Evolutionary conservation across 1,140 invertebrate species (phyloP), one percentile per base, ranked within the genome.

Genomic region (Bombus ignitus): DNA sequence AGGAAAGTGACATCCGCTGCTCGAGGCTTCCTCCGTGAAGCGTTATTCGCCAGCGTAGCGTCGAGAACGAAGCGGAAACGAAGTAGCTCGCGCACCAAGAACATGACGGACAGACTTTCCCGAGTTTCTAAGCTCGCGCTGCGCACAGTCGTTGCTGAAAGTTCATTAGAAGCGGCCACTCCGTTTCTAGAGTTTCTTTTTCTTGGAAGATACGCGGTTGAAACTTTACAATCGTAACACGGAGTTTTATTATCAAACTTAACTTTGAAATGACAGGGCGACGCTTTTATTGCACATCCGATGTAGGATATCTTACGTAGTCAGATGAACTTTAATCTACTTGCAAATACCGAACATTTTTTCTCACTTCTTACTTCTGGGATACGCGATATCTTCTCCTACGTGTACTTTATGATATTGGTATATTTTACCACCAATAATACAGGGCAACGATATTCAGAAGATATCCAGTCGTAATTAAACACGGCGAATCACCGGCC

Each of bases 71-170:
- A 78, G 79, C 86, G 85, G 83, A 88, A 87, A 84, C 47, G 83
- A 82, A 83, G 77, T 85, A 80, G 57, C 39, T 70, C 57, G 53
- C 76, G 47, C 32, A 39, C n/a, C 39, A 57, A 78, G 79, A 57
- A 90, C 83, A 83, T 85, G 89, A 90, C 83, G 80, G 80, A 28
- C 85, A 83, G 83, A 75, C 47, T 62, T 72, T 62, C 44, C 82
- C 37, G 44, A 78, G 75, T 72, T 66, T 80, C 25, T 79, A 62
- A 79, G 75, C 76, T 22, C 53, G n/a, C 53, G 53, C 28, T 44
- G 37, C 42, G 73, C 32, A 39, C 28, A 2, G 22, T 35, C 32
- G 28, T 35, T 18, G 28, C 32, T 42, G 25, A 53, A 85, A 80
- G 83, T 85, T 85, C 78, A 42, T 72, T 71, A 59, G 76, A 59